Evolutionary conservation across 2,797 vertebrate genomes (phyloP).

Genomic region (Peromyscus attwateri): DNA sequence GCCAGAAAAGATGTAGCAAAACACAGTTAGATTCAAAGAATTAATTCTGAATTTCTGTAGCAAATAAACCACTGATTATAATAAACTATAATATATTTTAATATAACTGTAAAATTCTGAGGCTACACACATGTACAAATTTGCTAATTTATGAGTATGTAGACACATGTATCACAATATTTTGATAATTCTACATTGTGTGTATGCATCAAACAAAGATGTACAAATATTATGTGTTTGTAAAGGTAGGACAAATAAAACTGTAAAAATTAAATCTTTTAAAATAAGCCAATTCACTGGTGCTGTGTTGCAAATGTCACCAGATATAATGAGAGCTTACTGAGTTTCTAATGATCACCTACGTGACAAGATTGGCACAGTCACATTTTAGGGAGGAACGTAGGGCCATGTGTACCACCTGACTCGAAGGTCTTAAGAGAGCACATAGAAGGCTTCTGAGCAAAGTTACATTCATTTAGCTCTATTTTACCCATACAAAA

Average conservation of each 20-base stretch:
- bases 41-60: not conserved
- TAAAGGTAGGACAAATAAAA: not conserved
- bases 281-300: not conserved
- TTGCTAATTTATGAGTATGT: not conserved
- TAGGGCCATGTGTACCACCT: not conserved
- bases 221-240: not conserved
- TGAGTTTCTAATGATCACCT: not conserved
- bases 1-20: not conserved
- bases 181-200: not conserved
- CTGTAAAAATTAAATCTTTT: not conserved
- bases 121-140: not conserved
- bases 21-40: not conserved
- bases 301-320: not conserved
- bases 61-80: not conserved
- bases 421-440: not conserved
- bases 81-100: not conserved
- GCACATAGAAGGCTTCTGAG: not conserved
- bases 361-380: not conserved
- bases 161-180: not conserved
- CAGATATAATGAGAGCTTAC: not conserved
- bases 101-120: not conserved
- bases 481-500: not conserved
- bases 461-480: not conserved
- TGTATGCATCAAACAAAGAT: not conserved
- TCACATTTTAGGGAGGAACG: not conserved